Conservation (phyloP, 2,797 vertebrate genomes). For the Phoebastria nigripes region DNA sequence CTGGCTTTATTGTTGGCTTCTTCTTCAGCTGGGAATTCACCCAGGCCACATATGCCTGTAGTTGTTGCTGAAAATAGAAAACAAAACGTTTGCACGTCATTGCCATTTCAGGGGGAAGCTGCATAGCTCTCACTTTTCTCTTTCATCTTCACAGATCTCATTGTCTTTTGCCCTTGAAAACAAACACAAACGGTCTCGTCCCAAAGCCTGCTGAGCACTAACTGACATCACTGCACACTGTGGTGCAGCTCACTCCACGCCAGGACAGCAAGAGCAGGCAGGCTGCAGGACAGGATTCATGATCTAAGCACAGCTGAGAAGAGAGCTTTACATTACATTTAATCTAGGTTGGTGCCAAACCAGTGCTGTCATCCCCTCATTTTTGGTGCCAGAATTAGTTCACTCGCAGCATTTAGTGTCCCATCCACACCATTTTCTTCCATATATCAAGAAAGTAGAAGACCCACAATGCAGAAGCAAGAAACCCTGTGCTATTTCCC, state of each 20-base stretch:
- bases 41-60: constrained; percentile 94
- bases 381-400: neutral
- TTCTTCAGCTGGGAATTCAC: constrained; percentile 96
- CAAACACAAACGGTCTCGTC: neutral
- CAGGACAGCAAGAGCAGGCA: neutral
- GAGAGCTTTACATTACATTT: neutral
- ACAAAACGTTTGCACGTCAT: neutral
- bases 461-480: neutral
- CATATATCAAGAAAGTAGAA: neutral
- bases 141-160: neutral
- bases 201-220: neutral
- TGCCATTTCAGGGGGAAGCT: neutral
- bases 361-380: neutral
- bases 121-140: neutral
- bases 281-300: neutral
- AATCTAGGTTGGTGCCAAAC: neutral
- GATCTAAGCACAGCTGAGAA: neutral
- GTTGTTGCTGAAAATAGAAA: constrained; percentile 85
- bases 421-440: neutral
- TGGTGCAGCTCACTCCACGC: neutral
- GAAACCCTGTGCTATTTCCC: neutral
- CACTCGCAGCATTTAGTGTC: neutral
- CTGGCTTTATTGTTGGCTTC: constrained; percentile 81
- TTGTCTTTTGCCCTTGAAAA: neutral
- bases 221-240: neutral